Conservation (phyloP, 2,888 invertebrate genomes). For the Drosophila subsilvestris region DNA sequence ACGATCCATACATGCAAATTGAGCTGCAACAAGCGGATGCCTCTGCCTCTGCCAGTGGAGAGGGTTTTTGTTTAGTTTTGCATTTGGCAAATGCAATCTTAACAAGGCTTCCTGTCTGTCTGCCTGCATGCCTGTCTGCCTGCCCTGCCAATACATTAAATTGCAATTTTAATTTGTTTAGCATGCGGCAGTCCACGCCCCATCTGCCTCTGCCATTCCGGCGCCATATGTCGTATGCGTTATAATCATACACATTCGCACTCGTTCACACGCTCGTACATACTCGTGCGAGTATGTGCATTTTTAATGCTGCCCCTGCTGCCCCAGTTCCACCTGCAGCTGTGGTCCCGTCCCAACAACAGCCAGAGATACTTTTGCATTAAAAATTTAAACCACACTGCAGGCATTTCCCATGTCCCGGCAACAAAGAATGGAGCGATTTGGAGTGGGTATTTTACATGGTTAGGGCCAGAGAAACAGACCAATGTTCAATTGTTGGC, state of each 20-base stretch:
- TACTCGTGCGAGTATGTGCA: too few species aligned
- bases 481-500: conserved; percentile 9
- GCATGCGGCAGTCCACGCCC: conserved; percentile 47
- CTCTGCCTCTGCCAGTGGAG: conserved; percentile 11
- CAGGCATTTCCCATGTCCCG: conserved; percentile 47
- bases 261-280: conserved; percentile 50
- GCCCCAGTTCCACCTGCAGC: conserved; percentile 66
- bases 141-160: conserved; percentile 71
- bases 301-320: conserved; percentile 64
- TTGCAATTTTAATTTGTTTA: conserved; percentile 75
- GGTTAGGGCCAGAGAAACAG: conserved; percentile 2
- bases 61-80: conserved; percentile 56
- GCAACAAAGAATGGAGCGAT: conserved; percentile 32
- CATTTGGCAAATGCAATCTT: conserved; percentile 73
- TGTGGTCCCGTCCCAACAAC: conserved; percentile 57
- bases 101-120: conserved; percentile 47
- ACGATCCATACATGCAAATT: conserved; percentile 60
- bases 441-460: conserved; percentile 16
- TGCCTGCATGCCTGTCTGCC: conserved; percentile 20
- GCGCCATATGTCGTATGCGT: conserved; percentile 73
- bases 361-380: conserved; percentile 70
- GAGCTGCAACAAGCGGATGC: conserved; percentile 51
- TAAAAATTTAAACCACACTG: conserved; percentile 76
- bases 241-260: conserved; percentile 47
- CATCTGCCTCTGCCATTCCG: conserved; percentile 17